These are phyloP conservation scores for Phyllostomus discolor DNA, from an alignment of 2,113 vertebrate species.

Conservation along the genomic window DNA sequence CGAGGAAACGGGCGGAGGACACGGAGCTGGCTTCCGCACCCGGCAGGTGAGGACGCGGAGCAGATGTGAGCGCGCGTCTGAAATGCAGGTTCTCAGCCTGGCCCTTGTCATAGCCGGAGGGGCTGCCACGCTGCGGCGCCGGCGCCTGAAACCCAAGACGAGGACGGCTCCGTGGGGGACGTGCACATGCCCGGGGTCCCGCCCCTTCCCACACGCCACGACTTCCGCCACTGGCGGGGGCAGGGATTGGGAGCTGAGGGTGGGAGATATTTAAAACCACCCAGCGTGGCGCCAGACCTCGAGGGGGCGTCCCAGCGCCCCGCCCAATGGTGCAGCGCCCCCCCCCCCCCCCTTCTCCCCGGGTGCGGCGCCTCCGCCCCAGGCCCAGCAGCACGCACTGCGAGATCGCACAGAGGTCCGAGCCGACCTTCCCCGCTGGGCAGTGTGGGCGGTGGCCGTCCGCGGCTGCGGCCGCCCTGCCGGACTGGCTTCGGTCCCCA, in stretches of 20 bases:
- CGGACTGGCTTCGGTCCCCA: rapidly evolving
- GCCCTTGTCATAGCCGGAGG: rapidly evolving
- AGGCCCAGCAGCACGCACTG: rapidly evolving
- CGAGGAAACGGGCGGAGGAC: background rate
- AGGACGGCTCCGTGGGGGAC: rapidly evolving
- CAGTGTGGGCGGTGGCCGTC: rapidly evolving
- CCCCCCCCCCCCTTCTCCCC: rapidly evolving
- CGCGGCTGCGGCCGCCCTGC: rapidly evolving
- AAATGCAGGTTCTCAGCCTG: no score
- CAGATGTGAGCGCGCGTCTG: rapidly evolving
- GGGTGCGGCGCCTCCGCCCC: rapidly evolving
- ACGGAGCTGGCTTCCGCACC: rapidly evolving
- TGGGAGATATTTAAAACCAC: background rate
- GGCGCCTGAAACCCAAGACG: rapidly evolving
- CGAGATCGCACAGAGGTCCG: rapidly evolving
- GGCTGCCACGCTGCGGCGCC: rapidly evolving
- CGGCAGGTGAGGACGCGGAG: rapidly evolving
- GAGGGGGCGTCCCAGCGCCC: no score
- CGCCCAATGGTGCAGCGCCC: rapidly evolving
- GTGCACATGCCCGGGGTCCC: rapidly evolving
- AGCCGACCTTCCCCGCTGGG: rapidly evolving
- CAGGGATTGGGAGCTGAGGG: background rate
- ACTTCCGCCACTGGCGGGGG: background rate
- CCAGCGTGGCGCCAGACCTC: rapidly evolving
- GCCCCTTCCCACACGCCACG: rapidly evolving